Evolutionary conservation across 1,140 invertebrate species (phyloP).

Genomic region (Riptortus pedestris): DNA sequence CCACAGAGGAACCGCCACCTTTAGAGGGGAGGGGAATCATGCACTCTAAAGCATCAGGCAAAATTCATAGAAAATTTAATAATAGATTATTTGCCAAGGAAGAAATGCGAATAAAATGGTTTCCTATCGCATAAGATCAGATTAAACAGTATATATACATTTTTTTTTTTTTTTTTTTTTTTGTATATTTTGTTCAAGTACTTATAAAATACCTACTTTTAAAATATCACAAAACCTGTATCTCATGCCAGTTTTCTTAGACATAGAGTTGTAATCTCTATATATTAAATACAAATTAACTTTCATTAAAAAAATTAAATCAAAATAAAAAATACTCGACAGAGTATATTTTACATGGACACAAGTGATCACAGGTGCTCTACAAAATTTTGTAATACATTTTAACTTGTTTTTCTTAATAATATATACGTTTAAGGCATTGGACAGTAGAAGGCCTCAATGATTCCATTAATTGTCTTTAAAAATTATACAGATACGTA

Average conservation of each 20-base stretch:
- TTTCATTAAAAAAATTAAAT: not conserved
- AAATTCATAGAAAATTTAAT: no score
- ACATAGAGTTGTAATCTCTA: no score
- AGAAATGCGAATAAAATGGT: not conserved
- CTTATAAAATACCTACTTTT: not conserved
- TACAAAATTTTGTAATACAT: not conserved
- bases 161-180: not conserved
- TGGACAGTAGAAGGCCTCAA: conserved; percentile 9
- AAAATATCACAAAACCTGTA: conserved; percentile 9
- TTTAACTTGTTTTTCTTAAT: not conserved
- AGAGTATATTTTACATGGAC: conserved; percentile 2
- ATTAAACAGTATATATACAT: not conserved
- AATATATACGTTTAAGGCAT: no score
- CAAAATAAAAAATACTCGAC: no score
- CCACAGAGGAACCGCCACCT: not conserved
- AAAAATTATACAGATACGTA: not conserved
- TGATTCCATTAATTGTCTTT: conserved; percentile 1
- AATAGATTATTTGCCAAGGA: not conserved
- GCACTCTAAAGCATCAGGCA: not conserved
- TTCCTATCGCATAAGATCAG: not conserved
- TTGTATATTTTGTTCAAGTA: not conserved
- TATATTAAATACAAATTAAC: not conserved
- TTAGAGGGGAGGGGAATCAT: not conserved
- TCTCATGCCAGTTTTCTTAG: not conserved
- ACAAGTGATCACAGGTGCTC: conserved; percentile 9